Evolutionary conservation across 2,797 vertebrate genomes (phyloP).

Genomic region (Dermochelys coriacea): DNA sequence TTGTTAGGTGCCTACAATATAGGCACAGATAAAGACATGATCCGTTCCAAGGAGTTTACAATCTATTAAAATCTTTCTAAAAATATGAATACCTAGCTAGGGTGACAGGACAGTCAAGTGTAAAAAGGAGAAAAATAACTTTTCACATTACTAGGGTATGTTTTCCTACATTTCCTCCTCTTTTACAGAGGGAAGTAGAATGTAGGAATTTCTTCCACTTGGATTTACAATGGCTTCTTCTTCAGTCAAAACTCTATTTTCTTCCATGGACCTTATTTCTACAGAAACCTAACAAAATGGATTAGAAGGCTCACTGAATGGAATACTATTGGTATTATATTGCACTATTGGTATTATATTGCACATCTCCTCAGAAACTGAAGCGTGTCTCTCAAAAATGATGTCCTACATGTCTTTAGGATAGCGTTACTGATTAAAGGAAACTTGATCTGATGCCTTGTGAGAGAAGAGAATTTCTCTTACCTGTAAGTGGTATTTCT

Average conservation of each 20-base stretch:
- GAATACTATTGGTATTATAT: fast-evolving
- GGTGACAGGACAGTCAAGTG: background rate
- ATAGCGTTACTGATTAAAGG: background rate
- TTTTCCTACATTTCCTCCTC: background rate
- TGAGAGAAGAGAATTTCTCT: background rate
- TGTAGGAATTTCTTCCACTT: background rate
- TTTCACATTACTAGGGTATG: background rate
- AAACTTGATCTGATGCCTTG: background rate
- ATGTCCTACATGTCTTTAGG: background rate
- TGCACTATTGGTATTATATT: fast-evolving
- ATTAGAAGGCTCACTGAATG: background rate
- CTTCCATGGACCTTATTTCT: background rate
- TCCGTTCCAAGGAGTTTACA: fast-evolving
- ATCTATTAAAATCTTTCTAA: background rate
- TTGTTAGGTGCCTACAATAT: too few species aligned
- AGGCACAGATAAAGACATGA: too few species aligned
- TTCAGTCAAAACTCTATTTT: too few species aligned
- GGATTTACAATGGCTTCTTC: too few species aligned
- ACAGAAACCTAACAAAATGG: background rate
- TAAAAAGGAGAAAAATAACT: background rate
- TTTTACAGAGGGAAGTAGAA: background rate
- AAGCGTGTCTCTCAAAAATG: background rate
- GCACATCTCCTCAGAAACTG: background rate
- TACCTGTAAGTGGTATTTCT: background rate
- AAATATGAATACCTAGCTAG: fast-evolving